Percentiles rank a stretch among this genome's conserved stretches.
Evolutionary conservation across 2,888 invertebrate species (phyloP).

Genomic region (Tuta absoluta): DNA sequence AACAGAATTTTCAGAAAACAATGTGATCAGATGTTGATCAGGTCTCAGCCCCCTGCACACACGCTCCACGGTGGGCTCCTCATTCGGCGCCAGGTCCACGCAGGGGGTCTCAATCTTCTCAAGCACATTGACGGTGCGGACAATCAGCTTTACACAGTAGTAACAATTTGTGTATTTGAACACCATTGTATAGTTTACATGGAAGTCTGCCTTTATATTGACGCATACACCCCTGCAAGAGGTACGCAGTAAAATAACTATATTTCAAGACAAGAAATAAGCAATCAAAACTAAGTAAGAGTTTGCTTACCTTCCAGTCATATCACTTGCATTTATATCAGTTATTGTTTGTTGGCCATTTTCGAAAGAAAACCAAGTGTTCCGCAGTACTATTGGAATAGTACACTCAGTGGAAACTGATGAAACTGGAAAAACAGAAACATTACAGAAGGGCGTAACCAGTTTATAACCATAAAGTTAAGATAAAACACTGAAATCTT

Average conservation of each 20-base stretch:
- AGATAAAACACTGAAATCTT: conserved; percentile 19
- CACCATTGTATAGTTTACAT: conserved; percentile 92
- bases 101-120: conserved; percentile 94
- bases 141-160: conserved; percentile 91
- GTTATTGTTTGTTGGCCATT: conserved; percentile 91
- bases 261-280: background rate
- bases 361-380: conserved; percentile 96
- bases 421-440: conserved; percentile 56
- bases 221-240: conserved; percentile 85
- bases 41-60: conserved; percentile 88
- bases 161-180: conserved; percentile 88
- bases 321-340: conserved; percentile 89
- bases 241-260: conserved; percentile 8
- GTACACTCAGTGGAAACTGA: conserved; percentile 79
- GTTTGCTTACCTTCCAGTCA: conserved; percentile 82
- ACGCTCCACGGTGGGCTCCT: conserved; percentile 86
- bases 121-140: conserved; percentile 92
- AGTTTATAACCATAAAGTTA: conserved; percentile 36
- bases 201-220: conserved; percentile 85
- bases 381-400: conserved; percentile 89
- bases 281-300: no score
- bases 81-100: conserved; percentile 83
- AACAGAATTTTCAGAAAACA: conserved; percentile 94
- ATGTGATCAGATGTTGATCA: conserved; percentile 90
- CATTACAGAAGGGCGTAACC: conserved; percentile 63